phyloP scores from a whole-genome alignment of 2,888 invertebrate genomes.

The Acleris holmiana region DNA sequence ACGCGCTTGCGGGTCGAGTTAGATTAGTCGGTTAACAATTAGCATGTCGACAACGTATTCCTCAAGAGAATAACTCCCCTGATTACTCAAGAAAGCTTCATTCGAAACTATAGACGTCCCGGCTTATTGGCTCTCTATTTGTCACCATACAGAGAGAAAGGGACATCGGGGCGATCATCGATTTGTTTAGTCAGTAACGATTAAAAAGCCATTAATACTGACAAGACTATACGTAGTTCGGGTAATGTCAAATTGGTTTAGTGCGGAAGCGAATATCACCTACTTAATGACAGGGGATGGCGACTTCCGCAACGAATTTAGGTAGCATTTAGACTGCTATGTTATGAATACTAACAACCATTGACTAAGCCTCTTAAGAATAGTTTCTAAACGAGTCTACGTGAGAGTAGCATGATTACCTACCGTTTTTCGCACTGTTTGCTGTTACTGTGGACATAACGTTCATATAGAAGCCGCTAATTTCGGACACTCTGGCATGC shows the following conservation, averaged over 20 bases:
- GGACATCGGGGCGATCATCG: too few relatives aligned
- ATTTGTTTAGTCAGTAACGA: too few relatives aligned
- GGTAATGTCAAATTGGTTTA: slow-evolving; percentile 25
- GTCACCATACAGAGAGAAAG: too few relatives aligned
- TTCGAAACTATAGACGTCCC: background rate
- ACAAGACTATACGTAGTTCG: background rate
- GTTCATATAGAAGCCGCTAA: too few relatives aligned
- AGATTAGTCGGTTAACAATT: too few relatives aligned
- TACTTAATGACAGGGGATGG: slow-evolving; percentile 30
- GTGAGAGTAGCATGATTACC: slow-evolving; percentile 8
- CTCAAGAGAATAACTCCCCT: too few relatives aligned
- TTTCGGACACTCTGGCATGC: too few relatives aligned
- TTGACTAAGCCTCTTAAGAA: slow-evolving; percentile 14
- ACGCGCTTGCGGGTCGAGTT: too few relatives aligned
- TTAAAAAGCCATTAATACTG: background rate
- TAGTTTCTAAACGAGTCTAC: background rate
- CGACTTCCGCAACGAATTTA: slow-evolving; percentile 36
- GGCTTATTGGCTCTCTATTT: background rate
- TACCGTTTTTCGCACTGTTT: too few relatives aligned
- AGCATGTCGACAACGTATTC: too few relatives aligned
- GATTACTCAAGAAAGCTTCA: background rate
- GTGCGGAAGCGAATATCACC: slow-evolving; percentile 25
- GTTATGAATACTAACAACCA: slow-evolving; percentile 39
- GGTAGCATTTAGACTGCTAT: slow-evolving; percentile 35
- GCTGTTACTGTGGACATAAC: background rate